Evolutionary conservation across 2,888 invertebrate species (phyloP), one percentile per base, ranked within the genome.

Genomic region (Conus canariensis): DNA sequence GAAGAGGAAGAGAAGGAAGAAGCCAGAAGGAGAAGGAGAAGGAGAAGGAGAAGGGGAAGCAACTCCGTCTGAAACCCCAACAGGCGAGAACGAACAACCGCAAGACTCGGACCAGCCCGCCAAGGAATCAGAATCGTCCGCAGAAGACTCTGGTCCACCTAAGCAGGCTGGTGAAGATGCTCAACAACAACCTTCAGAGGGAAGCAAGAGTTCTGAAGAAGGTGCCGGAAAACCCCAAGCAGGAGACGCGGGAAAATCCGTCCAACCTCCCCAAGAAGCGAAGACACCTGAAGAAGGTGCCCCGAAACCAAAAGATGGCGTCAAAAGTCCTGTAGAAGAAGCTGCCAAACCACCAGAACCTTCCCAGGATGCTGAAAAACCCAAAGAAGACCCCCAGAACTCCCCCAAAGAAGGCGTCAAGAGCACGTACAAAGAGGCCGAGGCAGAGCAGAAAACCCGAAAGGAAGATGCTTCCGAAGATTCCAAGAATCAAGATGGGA

Each of bases 1-100:
- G n/a, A 83, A 82, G n/a, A 82, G 56, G 58, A 87, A 58, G 58
- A 70, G 16, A 25, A 87, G 74, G 86, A 86, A 86, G 67, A 86
- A 30, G 60, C 0, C 25, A 30, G 45, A 67, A 16, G 4, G 7
- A 8, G 82, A 58, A 83, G 58, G 9, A 19, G 58, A 9, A 16
- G 58, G 58, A 56, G 82, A 58, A 82, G 56, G 6, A 8, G 77
- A 77, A 30, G 77, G 77, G 25, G 77, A 64, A 64, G 45, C 45
- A 80, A 45, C 45, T 45, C 45, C 10, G 45, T 30, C 45, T 12
- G 30, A 30, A 16, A 64, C 12, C 16, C 64, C 64, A 16, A 80
- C 45, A 14, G 80, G 80, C 30, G 30, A 30, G 19, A 58, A 16
- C 19, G 58, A 83, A 10, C 82, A 58, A 19, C 19, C 16, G 10